Conservation (phyloP, 2,797 vertebrate genomes). For the Hyperoplus lanceolatus region DNA sequence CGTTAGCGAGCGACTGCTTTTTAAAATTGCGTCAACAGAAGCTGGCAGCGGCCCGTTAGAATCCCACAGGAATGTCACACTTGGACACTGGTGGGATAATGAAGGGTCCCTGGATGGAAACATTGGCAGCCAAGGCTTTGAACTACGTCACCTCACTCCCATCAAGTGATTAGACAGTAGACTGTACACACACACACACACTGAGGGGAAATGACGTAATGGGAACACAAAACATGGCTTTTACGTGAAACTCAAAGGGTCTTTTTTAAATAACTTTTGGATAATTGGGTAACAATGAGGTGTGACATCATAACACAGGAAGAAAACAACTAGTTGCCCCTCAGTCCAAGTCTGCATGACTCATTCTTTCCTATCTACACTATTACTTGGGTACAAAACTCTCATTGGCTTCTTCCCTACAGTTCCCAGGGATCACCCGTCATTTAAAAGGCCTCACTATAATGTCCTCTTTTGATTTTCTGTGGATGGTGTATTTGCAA, state of each 20-base stretch:
- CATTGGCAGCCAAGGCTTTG: constrained; percentile 47
- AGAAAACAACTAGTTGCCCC: background rate
- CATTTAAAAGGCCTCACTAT: background rate
- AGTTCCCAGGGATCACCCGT: background rate
- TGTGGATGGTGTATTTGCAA: background rate
- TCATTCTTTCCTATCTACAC: background rate
- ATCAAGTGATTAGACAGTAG: constrained; percentile 50
- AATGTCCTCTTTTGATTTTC: background rate
- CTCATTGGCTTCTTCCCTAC: background rate
- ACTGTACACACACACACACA: constrained; percentile 27
- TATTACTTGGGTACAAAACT: background rate
- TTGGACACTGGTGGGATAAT: constrained; percentile 56
- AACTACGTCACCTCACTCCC: constrained; percentile 55
- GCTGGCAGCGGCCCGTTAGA: constrained; percentile 29
- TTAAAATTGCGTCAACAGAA: constrained; percentile 45
- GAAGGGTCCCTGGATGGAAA: constrained; percentile 64
- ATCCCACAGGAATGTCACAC: constrained; percentile 71
- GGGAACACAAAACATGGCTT: constrained; percentile 33
- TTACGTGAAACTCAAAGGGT: constrained; percentile 14
- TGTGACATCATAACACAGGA: constrained; percentile 28
- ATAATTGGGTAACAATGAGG: constrained; percentile 37
- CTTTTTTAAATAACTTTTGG: background rate
- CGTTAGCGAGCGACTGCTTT: constrained; percentile 51
- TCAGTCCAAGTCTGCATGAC: background rate
- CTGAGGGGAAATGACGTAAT: constrained; percentile 43